These are phyloP conservation scores for Tangara arthus DNA, from an alignment of 2,797 vertebrate species.

Conservation along the genomic window DNA sequence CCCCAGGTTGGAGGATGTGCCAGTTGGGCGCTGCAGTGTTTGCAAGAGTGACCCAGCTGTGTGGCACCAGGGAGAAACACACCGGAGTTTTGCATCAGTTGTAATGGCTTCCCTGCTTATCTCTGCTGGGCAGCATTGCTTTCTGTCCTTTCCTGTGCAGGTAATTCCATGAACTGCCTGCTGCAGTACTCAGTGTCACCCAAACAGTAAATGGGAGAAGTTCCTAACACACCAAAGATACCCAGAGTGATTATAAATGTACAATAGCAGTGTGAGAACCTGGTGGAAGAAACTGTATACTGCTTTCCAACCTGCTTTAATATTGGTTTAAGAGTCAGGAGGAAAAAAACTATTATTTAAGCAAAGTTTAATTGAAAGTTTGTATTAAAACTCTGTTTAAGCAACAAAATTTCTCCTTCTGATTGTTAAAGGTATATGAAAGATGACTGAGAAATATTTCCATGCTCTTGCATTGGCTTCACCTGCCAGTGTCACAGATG, in stretches of 20 bases:
- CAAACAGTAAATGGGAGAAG: background rate
- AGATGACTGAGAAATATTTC: background rate
- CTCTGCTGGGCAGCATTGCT: background rate
- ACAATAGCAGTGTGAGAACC: background rate
- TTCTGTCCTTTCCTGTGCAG: background rate
- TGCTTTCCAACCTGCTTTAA: background rate
- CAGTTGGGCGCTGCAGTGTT: accelerated
- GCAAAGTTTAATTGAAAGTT: background rate
- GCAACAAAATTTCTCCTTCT: background rate
- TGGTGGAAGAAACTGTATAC: background rate
- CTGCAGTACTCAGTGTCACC: background rate
- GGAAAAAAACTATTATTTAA: background rate
- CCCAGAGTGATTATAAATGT: background rate
- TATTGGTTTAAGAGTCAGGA: background rate
- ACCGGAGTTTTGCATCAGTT: background rate
- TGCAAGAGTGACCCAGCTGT: background rate
- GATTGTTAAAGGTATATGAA: background rate
- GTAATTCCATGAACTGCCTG: background rate
- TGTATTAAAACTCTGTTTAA: background rate
- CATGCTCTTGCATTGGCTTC: background rate
- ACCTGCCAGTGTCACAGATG: background rate
- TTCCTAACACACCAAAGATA: background rate
- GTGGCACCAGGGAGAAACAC: background rate
- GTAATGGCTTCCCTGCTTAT: background rate
- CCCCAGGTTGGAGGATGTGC: background rate